Percentiles rank a stretch among this genome's conserved stretches.
Conservation (phyloP, 64 coral and sea anemone genomes). For the Pocillopora damicornis region DNA sequence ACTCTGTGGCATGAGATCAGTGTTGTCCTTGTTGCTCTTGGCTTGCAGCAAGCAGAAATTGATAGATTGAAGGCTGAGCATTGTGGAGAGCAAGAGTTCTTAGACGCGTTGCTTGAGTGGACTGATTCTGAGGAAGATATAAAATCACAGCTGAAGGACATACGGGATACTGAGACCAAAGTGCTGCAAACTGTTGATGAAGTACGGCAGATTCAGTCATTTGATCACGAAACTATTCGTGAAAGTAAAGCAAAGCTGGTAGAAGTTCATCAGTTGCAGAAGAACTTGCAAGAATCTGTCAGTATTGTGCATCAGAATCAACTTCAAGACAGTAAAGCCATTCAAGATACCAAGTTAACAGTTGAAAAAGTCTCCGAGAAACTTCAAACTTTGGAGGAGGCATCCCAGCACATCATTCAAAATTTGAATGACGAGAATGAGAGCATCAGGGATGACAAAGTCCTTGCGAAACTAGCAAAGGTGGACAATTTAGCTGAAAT, state of each 20-base stretch:
- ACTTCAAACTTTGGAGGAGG: not conserved
- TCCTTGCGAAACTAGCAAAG: not conserved
- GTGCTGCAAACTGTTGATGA: constrained; percentile 16
- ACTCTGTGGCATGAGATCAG: constrained; percentile 54
- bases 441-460: not conserved
- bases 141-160: constrained; percentile 29
- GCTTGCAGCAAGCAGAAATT: constrained; percentile 39
- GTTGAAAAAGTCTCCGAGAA: not conserved
- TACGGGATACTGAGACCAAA: not conserved
- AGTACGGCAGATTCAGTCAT: not conserved
- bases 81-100: constrained; percentile 18
- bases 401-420: not conserved
- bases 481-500: not conserved
- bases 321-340: not conserved
- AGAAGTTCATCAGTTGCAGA: not conserved
- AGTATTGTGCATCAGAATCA: not conserved
- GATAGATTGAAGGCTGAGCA: constrained; percentile 46
- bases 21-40: not conserved
- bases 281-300: not conserved
- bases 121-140: constrained; percentile 14
- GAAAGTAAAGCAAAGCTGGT: too few relatives aligned
- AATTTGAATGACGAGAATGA: not conserved
- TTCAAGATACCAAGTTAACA: constrained; percentile 10
- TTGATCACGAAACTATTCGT: too few relatives aligned
- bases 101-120: constrained; percentile 12